Evolutionary conservation across 2,113 vertebrate genomes (phyloP).

Genomic region (Lathamus discolor): DNA sequence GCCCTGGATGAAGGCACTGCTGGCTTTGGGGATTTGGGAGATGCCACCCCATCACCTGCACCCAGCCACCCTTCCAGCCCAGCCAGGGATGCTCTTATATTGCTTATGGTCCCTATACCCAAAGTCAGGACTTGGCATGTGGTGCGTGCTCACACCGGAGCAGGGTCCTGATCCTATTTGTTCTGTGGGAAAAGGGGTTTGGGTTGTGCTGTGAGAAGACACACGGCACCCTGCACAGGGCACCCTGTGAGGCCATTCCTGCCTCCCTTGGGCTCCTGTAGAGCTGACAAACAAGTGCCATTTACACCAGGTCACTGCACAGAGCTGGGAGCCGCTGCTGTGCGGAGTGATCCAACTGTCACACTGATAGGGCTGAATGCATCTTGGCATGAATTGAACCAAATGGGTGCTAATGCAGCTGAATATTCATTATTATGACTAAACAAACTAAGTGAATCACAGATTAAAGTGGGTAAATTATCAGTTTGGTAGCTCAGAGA

Average conservation of each 20-base stretch:
- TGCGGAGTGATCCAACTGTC: not conserved
- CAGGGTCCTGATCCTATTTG: fast-evolving
- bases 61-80: not conserved
- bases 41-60: not conserved
- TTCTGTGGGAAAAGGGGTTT: not conserved
- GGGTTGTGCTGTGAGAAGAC: fast-evolving
- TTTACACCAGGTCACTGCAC: fast-evolving
- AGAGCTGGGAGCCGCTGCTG: not conserved
- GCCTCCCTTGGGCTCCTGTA: too few species aligned
- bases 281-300: fast-evolving
- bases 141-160: not conserved
- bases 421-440: constrained; percentile 72
- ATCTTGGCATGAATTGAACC: constrained; percentile 42
- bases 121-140: fast-evolving
- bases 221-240: not conserved
- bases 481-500: constrained; percentile 61
- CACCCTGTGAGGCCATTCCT: not conserved
- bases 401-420: constrained; percentile 61
- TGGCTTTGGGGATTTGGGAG: too few species aligned
- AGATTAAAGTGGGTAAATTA: constrained; percentile 72
- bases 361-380: constrained; percentile 21
- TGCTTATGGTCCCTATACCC: not conserved
- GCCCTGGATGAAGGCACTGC: not conserved
- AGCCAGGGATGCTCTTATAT: fast-evolving
- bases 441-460: constrained; percentile 65